Evolutionary conservation across 2,888 invertebrate species (phyloP), one percentile per base, ranked within the genome.

Genomic region (Psylliodes chrysocephalus): DNA sequence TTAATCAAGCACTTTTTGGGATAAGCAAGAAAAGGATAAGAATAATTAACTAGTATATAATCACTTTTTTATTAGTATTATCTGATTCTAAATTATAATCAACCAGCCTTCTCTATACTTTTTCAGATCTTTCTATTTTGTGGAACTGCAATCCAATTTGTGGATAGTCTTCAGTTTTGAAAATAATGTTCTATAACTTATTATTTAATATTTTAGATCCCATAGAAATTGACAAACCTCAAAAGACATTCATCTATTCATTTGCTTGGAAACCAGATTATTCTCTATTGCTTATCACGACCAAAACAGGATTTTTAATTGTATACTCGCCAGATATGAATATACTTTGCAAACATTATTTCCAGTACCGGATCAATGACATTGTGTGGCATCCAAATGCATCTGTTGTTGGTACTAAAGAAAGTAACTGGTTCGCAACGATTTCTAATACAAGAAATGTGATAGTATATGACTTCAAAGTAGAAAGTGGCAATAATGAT

Each of bases 301-400:
- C 87, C 66, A 83, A 82, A 68, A 84, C 85, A 73, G 93, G 93
- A 80, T 35, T 83, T 46, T 83, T 87, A 15, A 80, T 82, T 0
- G 64, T 77, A 8, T 76, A 75, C 22, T 64, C 71, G 7, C 60
- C 63, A 2, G 66, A 76, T 53, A 67, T 79, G 30, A 66, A 72
- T 38, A 64, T 73, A 2, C 10, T 75, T 28, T 68, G 66, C 64
- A 82, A 83, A 2, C 79, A 88, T 2, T 84, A 84, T 61, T 77
- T 84, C 2, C 84, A 82, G 75, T 87, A 88, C 52, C 91, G 90
- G 82, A 85, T 93, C 19, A 88, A 90, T 74, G 84, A 85, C 57
- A 77, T 91, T 1, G 84, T 83, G 3, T 94, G 93, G 92, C 93
- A 94, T 81, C 92, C 93, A 0, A 82, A 85, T 52, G 87, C 87